phyloP scores from a whole-genome alignment of 2,888 invertebrate species.

The Drosophila sordidula region DNA sequence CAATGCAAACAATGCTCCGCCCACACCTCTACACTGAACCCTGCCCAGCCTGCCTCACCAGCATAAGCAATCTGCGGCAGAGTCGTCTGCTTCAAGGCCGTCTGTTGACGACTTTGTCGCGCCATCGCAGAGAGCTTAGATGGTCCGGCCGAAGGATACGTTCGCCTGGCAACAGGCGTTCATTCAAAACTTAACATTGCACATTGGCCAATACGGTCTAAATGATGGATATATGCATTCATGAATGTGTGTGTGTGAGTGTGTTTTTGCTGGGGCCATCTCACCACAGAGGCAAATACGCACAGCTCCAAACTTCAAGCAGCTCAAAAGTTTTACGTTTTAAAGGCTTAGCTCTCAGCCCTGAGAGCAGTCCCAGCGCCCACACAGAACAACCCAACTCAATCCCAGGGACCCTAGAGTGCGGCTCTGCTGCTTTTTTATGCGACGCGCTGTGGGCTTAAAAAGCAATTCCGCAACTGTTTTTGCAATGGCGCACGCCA shows the following conservation, averaged over 20 bases:
- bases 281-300: constrained; percentile 73
- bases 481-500: constrained; percentile 65
- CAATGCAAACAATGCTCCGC: constrained; percentile 70
- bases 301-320: constrained; percentile 72
- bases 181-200: constrained; percentile 31
- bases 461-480: constrained; percentile 80
- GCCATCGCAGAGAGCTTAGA: constrained; percentile 18
- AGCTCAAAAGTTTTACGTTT: constrained; percentile 78
- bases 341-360: constrained; percentile 69
- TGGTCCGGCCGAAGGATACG: constrained; percentile 11
- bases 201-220: constrained; percentile 46
- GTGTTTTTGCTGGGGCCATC: constrained; percentile 2
- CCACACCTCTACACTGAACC: background rate
- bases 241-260: background rate
- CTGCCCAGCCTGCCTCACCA: background rate
- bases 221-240: constrained; percentile 15
- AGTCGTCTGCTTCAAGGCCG: constrained; percentile 53
- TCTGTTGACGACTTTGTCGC: constrained; percentile 32
- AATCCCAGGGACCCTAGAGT: constrained; percentile 68
- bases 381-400: constrained; percentile 41
- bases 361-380: constrained; percentile 20
- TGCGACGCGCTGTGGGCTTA: constrained; percentile 75
- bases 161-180: constrained; percentile 44
- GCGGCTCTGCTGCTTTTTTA: constrained; percentile 68
- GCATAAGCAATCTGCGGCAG: background rate